Conservation (phyloP, 2,113 vertebrate genomes). For the Scomber japonicus region DNA sequence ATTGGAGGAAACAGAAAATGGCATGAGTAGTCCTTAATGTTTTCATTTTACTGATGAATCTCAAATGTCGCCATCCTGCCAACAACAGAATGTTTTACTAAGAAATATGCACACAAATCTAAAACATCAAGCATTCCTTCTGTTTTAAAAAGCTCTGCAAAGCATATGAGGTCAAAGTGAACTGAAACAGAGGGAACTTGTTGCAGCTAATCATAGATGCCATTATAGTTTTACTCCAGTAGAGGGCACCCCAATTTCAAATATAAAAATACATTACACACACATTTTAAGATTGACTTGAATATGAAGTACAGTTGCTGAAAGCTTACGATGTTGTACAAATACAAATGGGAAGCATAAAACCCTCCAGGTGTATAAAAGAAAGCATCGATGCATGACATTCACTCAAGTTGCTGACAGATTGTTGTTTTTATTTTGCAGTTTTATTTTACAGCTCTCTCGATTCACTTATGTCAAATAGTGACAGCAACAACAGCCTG, state of each 20-base stretch:
- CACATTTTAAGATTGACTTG: background rate
- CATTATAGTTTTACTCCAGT: slow-evolving; percentile 14
- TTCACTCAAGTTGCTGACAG: background rate
- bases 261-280: slow-evolving; percentile 8
- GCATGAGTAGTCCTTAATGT: no score
- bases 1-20: no score
- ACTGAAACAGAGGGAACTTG: background rate
- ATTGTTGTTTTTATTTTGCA: no score
- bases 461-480: background rate
- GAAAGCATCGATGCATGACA: background rate
- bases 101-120: no score
- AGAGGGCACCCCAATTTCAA: slow-evolving; percentile 51
- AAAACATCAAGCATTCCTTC: no score
- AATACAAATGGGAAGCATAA: background rate
- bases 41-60: background rate
- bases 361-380: background rate
- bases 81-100: no score
- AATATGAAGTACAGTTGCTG: background rate
- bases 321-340: background rate
- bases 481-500: background rate
- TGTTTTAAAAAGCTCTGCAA: background rate
- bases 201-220: background rate
- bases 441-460: background rate
- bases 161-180: background rate
- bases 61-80: background rate